These are phyloP conservation scores for Thamnaconus septentrionalis DNA, from an alignment of 2,113 vertebrate genomes.

Conservation along the genomic window DNA sequence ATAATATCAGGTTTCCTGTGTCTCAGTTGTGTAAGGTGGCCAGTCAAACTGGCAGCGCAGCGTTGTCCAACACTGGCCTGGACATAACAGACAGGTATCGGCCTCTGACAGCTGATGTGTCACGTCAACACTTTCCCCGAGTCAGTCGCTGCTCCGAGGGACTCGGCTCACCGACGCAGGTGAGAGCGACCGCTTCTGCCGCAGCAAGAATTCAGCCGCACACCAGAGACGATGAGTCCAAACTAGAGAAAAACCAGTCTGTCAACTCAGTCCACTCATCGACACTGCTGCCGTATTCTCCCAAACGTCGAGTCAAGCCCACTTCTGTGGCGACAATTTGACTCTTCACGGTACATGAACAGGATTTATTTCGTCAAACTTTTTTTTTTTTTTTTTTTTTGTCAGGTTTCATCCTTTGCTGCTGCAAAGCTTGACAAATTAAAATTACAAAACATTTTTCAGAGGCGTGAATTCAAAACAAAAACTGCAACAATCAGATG, in stretches of 20 bases:
- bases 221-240: slow-evolving; percentile 17
- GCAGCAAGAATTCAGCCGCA: not conserved
- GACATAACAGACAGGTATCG: slow-evolving; percentile 12
- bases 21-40: not conserved
- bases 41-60: not conserved
- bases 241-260: slow-evolving; percentile 7
- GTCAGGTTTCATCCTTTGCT: too few relatives aligned
- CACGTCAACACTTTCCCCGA: slow-evolving; percentile 12
- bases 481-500: too few relatives aligned
- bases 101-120: slow-evolving; percentile 16
- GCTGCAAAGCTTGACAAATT: too few relatives aligned
- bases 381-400: too few relatives aligned
- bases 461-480: too few relatives aligned
- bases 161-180: not conserved
- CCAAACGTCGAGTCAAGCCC: too few relatives aligned
- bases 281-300: too few relatives aligned
- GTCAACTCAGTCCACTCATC: too few relatives aligned
- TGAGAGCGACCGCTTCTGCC: not conserved
- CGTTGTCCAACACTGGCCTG: not conserved
- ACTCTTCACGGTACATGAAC: too few relatives aligned
- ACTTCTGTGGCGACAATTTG: too few relatives aligned
- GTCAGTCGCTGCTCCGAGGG: not conserved
- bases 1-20: not conserved
- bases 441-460: too few relatives aligned
- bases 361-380: too few relatives aligned